Base-by-base conservation (phyloP, 2,797 vertebrate genomes). In the Menidia menidia region DNA sequence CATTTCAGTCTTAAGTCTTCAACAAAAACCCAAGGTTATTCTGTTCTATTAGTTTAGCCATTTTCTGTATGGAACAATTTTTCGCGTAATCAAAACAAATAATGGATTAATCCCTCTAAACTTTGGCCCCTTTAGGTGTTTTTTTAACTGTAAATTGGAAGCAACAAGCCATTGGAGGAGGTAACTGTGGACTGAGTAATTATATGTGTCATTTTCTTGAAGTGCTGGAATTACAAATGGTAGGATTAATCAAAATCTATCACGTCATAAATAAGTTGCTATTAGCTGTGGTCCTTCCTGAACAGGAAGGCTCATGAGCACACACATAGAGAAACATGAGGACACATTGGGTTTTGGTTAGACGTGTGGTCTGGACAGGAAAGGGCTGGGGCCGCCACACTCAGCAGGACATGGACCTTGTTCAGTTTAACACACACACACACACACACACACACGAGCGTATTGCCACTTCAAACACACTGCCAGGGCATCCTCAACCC, bases 341-440 rank as follows among this genome's bases (percentile, higher is more conserved):
- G 76, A 87, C 90, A 91, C 90, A 88, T 81, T 85, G 84, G 90
- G 88, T 92, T 90, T 85, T 86, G 89, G 87, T 91, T 89, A 91
- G 87, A 77, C 74, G 65, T 90, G 90, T 88, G 90, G 89, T 92
- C 87, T 90, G 90, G 84, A 87, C 90, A 92, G 92, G 92, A 92
- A 92, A 75, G 78, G 84, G 77, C 69, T 50, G 85, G 82, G 88
- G 86, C 88, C 84, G 67, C 78, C 78, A 69, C 83, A 68, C 91
- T 89, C 91, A 92, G 90, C 90, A 65, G 91, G 92, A 88, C 81
- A 60, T 67, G 52, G 87, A 88, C 86, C 85, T 81, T 50, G 30
- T 64, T 77, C 84, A 50, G 65, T 60, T 66, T 76, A 60, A 78
- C 66, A 57, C 44, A 60, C 77, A 51, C 78, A 78, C 73, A 77